phyloP scores from a whole-genome alignment of 2,888 invertebrate species.

The Lochmaea capreae region DNA sequence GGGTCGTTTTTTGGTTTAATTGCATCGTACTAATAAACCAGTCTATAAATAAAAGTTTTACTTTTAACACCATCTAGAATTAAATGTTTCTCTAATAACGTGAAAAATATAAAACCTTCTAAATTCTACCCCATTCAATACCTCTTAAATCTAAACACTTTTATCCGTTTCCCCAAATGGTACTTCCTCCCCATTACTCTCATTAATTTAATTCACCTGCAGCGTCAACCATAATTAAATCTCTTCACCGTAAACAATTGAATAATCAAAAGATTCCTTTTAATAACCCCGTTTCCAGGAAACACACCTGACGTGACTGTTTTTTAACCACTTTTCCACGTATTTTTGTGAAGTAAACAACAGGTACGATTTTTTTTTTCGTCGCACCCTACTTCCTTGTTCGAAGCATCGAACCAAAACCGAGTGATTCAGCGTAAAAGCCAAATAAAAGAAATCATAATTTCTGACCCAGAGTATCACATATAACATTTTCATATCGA shows the following conservation, averaged over 20 bases:
- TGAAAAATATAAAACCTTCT: no score
- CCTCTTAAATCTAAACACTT: background rate
- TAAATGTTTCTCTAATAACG: no score
- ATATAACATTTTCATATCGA: conserved; percentile 25
- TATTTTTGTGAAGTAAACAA: background rate
- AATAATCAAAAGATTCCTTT: background rate
- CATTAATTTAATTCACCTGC: background rate
- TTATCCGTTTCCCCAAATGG: background rate
- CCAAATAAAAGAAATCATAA: conserved; percentile 23
- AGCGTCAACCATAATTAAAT: background rate
- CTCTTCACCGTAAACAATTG: background rate
- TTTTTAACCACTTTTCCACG: background rate
- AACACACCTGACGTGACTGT: background rate
- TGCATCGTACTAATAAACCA: no score
- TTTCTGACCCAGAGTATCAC: conserved; percentile 28
- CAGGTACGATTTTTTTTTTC: background rate
- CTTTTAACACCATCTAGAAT: no score
- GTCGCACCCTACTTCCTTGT: conserved; percentile 35
- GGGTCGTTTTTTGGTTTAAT: no score
- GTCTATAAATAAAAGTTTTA: no score
- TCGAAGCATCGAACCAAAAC: conserved; percentile 23
- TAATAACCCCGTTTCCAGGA: conserved; percentile 8
- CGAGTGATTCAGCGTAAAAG: conserved; percentile 13
- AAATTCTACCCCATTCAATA: background rate
- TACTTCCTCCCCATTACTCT: conserved; percentile 4